Evolutionary conservation across 2,888 invertebrate genomes (phyloP).

Genomic region (Tromatobia lineatoria): DNA sequence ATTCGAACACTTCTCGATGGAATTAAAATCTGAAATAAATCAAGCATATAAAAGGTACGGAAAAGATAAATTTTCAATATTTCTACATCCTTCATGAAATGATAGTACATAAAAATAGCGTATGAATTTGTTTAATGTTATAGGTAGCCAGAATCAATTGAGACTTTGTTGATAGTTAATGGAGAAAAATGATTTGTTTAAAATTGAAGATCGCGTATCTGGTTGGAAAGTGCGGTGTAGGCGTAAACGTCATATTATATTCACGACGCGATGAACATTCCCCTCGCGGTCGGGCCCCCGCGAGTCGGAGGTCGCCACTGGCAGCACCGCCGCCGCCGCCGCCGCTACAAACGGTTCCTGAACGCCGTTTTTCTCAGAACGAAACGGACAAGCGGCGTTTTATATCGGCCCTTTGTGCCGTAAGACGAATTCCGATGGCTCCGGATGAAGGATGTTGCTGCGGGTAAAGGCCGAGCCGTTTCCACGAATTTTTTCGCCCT

Average conservation of each 20-base stretch:
- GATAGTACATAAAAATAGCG: no score
- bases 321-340: no score
- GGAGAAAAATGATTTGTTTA: no score
- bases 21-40: no score
- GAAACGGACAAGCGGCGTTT: conserved; percentile 61
- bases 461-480: conserved; percentile 22
- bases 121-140: no score
- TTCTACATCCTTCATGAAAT: no score
- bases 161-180: no score
- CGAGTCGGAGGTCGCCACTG: background rate
- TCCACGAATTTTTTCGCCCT: conserved; percentile 35
- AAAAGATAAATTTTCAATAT: no score
- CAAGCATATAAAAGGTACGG: no score
- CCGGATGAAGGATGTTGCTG: conserved; percentile 31
- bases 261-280: conserved; percentile 54
- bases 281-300: conserved; percentile 46
- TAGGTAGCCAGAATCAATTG: no score
- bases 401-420: conserved; percentile 66
- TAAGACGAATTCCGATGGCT: conserved; percentile 63
- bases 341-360: conserved; percentile 43
- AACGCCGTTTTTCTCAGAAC: conserved; percentile 58
- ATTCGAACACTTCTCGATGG: no score
- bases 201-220: background rate
- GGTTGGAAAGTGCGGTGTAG: conserved; percentile 39
- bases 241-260: conserved; percentile 56